Conservation (phyloP, 2,797 vertebrate species). For the Hydrocynus forskahlii region DNA sequence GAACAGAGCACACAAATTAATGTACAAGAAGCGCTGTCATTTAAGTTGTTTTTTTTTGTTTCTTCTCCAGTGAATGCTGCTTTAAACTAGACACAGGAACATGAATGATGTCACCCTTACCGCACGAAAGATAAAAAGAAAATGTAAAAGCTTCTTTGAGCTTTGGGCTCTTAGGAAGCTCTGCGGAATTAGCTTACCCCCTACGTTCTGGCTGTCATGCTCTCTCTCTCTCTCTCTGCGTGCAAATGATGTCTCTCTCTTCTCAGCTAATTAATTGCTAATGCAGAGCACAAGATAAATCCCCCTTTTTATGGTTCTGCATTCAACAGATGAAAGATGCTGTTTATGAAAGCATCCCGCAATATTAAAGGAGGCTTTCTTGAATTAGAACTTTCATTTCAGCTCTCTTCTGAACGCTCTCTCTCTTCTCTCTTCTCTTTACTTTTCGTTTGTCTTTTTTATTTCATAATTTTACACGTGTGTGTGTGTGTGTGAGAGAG, state of each 20-base stretch:
- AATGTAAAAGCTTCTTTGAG: constrained; percentile 48
- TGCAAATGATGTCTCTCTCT: constrained; percentile 51
- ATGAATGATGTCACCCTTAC: constrained; percentile 36
- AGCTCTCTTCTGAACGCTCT: constrained; percentile 44
- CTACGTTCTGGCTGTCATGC: constrained; percentile 37
- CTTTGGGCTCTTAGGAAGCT: constrained; percentile 37
- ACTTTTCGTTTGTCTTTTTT: constrained; percentile 36
- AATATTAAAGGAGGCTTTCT: constrained; percentile 62
- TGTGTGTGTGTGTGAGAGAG: not conserved
- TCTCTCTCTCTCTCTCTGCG: constrained; percentile 44
- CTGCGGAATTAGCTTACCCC: constrained; percentile 43
- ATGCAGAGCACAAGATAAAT: constrained; percentile 65
- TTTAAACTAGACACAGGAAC: constrained; percentile 18
- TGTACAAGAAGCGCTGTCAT: not conserved
- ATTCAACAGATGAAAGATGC: constrained; percentile 66
- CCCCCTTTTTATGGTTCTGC: constrained; percentile 47
- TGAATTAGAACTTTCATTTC: constrained; percentile 57
- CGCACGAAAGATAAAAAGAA: constrained; percentile 39
- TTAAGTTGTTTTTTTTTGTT: not conserved
- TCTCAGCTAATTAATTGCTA: constrained; percentile 70
- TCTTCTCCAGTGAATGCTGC: constrained; percentile 14
- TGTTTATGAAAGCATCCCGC: constrained; percentile 58
- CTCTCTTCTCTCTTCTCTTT: not conserved
- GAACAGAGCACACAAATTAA: not conserved
- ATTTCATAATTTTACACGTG: constrained; percentile 4